Evolutionary conservation across 2,797 vertebrate genomes (phyloP), one percentile per base, ranked within the genome.

Genomic region (Crocodylus rhombifer): DNA sequence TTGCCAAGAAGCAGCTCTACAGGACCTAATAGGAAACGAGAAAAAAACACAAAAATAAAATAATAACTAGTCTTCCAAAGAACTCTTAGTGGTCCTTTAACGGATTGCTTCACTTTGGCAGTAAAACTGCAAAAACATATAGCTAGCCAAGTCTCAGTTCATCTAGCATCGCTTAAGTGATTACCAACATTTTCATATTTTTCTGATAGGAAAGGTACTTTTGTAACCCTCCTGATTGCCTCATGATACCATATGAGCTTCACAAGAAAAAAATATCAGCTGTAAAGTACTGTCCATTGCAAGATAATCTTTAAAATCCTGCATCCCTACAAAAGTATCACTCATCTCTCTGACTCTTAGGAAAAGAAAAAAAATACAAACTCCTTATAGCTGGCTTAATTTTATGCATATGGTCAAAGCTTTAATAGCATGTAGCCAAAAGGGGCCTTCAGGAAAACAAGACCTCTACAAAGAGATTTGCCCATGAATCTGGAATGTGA

Each of bases 391-490:
- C 88, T 77, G 95, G 87, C 51, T 77, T 91, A 63, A 77, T 91
- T 65, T 80, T 88, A 2, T 84, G 82, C 77, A 88, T 95, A 85
- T 0, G 0, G 92, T 79, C 90, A 77, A 74, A 93, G 89, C 73
- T 93, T 92, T 96, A 90, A 90, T 65, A 95, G 80, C 56, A 87
- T 95, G 86, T 94, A 92, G 92, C 86, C 90, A 92, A 91, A 95
- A 84, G 81, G 23, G 30, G 11, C 86, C 89, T 87, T 93, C 77
- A 61, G 77, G 92, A 95, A 96, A 88, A 82, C 61, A 90, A 96
- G 83, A 89, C 85, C 79, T 95, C 83, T 88, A 80, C 62, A 91
- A 82, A 84, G 94, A 91, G 79, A 77, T 79, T 95, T 95, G 80
- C 82, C 60, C 93, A 86, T 88, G 91, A 95, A 95, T 89, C 82